Evolutionary conservation across 2,888 invertebrate species (phyloP), one percentile per base, ranked within the genome.

Genomic region (Lasioglossum pauxillum): DNA sequence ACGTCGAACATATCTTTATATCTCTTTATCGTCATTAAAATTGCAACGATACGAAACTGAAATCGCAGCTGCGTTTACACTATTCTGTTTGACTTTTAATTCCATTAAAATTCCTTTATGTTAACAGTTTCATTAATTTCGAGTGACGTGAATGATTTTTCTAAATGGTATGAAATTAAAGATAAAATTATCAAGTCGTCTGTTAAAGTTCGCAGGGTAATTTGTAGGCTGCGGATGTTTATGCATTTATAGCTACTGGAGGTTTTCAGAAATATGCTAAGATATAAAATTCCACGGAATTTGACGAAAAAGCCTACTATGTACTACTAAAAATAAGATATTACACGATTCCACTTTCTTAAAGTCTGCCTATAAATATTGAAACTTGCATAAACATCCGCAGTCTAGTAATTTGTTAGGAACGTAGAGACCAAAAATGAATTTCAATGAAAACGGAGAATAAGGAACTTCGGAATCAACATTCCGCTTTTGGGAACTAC

Each of bases 1-100:
- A 82, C 78, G 78, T 75, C 82, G 85, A 82, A 79, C 64, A 75
- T 31, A 72, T 64, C 19, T 69, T 38, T 67, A 31, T 8, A 71
- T 38, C 27, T 35, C 16, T 67, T 67, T 67, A 19, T 35, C 7
- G 19, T 14, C 67, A 1, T 19, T 23, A 16, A 31, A 64, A 64
- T 31, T 7, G 0, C 64, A 64, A 31, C 16, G 16, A 23, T 53
- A 53, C 23, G 23, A 53, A 10, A 53, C 10, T 53, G 23, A 23
- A 23, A 53, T 23, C 23, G 23, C 23, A 53, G 53, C 53, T 53
- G 53, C 23, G 23, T 23, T 53, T 23, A 12, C n/a, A 12, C n/a
- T n/a, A 4, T 57, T 57, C 53, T 10, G 53, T 53, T 53, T 1
- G 7, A 53, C 23, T 12, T 57, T 57, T n/a, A 57, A 57, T n/a